Base-by-base conservation (phyloP, 2,888 invertebrate genomes). In the Chalcosyrphus nemorum region DNA sequence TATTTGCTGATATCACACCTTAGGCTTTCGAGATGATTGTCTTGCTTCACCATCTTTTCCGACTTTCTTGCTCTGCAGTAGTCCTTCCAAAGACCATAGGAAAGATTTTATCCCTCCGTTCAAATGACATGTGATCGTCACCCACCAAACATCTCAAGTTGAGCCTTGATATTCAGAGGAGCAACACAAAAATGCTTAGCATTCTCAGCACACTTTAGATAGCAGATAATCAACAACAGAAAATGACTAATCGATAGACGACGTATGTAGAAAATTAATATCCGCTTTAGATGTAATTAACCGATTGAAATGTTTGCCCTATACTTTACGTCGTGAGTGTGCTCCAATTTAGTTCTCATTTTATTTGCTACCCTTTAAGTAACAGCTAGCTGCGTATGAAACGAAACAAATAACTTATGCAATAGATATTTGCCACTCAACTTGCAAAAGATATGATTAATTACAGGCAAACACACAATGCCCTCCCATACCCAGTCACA, bases 341-440 rank as follows among this genome's bases (percentile, higher is more conserved):
- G n/a, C n/a, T 35, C 35, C n/a, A 57, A 57, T 21, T 57, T 35
- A 15, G 24, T 50, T 27, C 24, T 52, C 41, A 35, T 2, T 13
- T 56, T 45, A 54, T 68, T 54, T 54, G 13, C 29, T 9, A 43
- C n/a, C 19, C 43, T 32, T 15, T 11, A 13, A 71, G 70, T 70
- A n/a, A n/a, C n/a, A n/a, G 47, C n/a, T n/a, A n/a, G n/a, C 47
- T 59, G 56, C 32, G 24, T 70, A 45, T 24, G n/a, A 38, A 15
- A 27, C 41, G 21, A n/a, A 41, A 5, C 29, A 61, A 61, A 41
- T 61, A 72, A 41, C 38, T 61, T 72, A 72, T 61, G 50, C 61
- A 72, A 72, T 52, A 61, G 43, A 61, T 61, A 61, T 41, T 61
- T 43, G 61, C 61, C 61, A 52, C 29, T 61, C 15, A 50, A 72